Evolutionary conservation across 2,113 vertebrate genomes (phyloP).

Genomic region (Myrmecophaga tridactyla): DNA sequence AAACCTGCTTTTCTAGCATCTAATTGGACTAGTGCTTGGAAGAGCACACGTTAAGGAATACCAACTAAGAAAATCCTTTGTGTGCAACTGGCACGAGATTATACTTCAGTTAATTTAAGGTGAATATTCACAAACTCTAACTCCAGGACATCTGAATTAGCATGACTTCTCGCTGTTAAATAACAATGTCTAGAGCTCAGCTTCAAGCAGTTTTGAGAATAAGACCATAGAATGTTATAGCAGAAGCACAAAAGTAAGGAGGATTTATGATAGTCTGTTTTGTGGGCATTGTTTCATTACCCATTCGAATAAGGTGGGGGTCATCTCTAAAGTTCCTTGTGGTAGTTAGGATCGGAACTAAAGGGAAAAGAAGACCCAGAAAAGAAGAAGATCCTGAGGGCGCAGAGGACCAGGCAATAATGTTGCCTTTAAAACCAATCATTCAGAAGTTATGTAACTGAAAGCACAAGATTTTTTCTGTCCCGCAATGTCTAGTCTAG

Average conservation of each 20-base stretch:
- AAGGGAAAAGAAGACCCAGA: not conserved
- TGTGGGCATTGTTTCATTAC: not conserved
- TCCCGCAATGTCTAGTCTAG: not conserved
- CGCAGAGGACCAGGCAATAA: not conserved
- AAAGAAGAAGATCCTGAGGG: not conserved
- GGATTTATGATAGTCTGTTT: not conserved
- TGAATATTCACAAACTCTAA: not conserved
- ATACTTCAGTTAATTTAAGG: not conserved
- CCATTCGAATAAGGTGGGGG: accelerated
- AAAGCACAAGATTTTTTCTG: not conserved
- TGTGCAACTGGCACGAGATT: not conserved
- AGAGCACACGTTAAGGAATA: not conserved
- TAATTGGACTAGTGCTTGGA: not conserved
- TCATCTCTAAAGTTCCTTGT: not conserved
- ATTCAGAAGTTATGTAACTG: not conserved
- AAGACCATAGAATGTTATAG: not conserved
- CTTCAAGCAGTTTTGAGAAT: not conserved
- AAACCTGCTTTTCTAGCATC: slow-evolving; percentile 12
- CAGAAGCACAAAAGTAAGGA: not conserved
- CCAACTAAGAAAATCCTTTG: not conserved
- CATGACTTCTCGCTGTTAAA: not conserved
- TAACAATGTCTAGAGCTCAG: not conserved
- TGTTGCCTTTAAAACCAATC: not conserved
- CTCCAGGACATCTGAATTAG: not conserved
- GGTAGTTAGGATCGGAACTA: not conserved